Evolutionary conservation across 2,888 invertebrate genomes (phyloP).

Genomic region (Drosophila fulvimacula): DNA sequence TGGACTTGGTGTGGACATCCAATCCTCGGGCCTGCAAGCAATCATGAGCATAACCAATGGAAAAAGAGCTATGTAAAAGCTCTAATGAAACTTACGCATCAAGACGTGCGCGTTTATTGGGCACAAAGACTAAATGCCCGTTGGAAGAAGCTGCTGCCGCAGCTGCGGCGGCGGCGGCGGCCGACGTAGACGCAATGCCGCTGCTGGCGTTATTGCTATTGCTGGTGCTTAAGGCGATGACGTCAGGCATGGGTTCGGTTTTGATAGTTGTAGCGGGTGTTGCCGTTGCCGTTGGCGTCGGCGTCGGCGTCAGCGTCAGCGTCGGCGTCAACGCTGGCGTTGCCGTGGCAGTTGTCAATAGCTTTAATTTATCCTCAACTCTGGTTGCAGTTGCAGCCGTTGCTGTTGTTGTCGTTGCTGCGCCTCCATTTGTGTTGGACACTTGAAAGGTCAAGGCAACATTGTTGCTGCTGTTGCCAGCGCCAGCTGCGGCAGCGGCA

Average conservation of each 20-base stretch:
- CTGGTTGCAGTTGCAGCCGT: conserved; percentile 30
- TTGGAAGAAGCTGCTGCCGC: conserved; percentile 81
- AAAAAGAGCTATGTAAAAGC: conserved; percentile 6
- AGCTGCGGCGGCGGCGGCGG: conserved; percentile 51
- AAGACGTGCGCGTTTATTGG: conserved; percentile 86
- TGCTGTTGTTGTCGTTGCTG: conserved; percentile 11
- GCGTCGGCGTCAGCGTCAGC: conserved; percentile 47
- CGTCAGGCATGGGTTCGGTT: conserved; percentile 83
- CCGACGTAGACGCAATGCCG: conserved; percentile 48
- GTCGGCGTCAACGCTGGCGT: conserved; percentile 34
- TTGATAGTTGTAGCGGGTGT: conserved; percentile 81
- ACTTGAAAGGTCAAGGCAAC: conserved; percentile 58
- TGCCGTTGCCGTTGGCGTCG: conserved; percentile 61
- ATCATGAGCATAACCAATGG: background rate
- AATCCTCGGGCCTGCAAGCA: conserved; percentile 86
- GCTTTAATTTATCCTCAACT: conserved; percentile 79
- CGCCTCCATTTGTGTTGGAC: conserved; percentile 59
- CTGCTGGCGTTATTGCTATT: conserved; percentile 39
- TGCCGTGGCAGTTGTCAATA: conserved; percentile 73
- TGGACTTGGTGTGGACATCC: conserved; percentile 88
- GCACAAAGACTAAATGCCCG: conserved; percentile 83
- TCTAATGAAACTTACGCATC: conserved; percentile 81
- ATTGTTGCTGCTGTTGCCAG: conserved; percentile 46
- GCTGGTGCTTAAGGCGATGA: conserved; percentile 70
- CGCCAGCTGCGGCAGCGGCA: conserved; percentile 43